A percentile compares a stretch with the other conserved stretches of the same genome.
These are phyloP conservation scores for Sciurus niger DNA, from an alignment of 2,113 vertebrate species.

Conservation along the genomic window DNA sequence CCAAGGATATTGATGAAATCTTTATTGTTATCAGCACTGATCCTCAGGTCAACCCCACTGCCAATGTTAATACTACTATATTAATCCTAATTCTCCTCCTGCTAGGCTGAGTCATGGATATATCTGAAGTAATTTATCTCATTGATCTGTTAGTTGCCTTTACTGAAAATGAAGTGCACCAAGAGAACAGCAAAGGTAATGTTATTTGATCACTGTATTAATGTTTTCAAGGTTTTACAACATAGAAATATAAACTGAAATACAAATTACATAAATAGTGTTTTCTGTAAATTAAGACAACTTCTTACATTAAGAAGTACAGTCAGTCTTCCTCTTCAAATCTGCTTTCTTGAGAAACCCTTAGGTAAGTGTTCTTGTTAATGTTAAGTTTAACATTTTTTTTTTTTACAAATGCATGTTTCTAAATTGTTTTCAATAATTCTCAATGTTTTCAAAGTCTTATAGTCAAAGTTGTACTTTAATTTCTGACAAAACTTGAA, in stretches of 20 bases:
- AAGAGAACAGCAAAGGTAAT: background rate
- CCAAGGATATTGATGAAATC: background rate
- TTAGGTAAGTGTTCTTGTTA: background rate
- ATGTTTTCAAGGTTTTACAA: background rate
- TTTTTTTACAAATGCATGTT: background rate
- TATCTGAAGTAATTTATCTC: background rate
- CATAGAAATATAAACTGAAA: background rate
- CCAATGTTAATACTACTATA: background rate
- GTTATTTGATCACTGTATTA: background rate
- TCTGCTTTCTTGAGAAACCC: background rate
- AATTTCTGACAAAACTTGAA: background rate
- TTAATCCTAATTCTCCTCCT: background rate
- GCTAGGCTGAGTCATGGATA: background rate
- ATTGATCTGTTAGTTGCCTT: background rate
- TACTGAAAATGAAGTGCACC: background rate
- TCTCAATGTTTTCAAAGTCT: background rate
- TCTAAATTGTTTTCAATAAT: background rate
- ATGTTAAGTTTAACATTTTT: background rate
- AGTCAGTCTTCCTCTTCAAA: background rate
- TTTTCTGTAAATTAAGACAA: background rate
- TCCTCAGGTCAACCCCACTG: background rate
- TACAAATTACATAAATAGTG: background rate
- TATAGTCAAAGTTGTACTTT: background rate
- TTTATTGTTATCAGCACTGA: background rate
- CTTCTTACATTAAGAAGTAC: background rate